Evolutionary conservation across 2,113 vertebrate species (phyloP).

Genomic region (Canis aureus): DNA sequence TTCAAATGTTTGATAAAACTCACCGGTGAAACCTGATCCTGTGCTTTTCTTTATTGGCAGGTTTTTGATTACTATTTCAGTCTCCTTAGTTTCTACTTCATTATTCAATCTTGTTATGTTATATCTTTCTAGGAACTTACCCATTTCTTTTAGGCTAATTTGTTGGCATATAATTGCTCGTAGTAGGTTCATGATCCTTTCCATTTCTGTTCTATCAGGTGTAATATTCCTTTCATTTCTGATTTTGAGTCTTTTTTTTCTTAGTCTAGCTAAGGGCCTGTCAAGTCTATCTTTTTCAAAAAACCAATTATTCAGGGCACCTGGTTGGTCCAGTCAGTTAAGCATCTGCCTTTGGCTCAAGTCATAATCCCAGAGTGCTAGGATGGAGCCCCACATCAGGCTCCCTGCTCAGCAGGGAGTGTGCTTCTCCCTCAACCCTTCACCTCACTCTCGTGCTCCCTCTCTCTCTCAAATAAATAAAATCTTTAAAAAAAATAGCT

Average conservation of each 20-base stretch:
- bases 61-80: background rate
- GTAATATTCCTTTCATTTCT: background rate
- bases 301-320: too few relatives aligned
- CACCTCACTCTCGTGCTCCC: too few relatives aligned
- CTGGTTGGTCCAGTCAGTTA: too few relatives aligned
- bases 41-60: background rate
- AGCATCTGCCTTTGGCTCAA: too few relatives aligned
- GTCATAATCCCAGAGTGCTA: too few relatives aligned
- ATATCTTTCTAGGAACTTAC: background rate
- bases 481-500: too few relatives aligned
- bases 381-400: too few relatives aligned
- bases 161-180: background rate
- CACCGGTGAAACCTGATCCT: background rate
- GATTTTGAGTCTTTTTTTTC: background rate
- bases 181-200: background rate
- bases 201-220: background rate
- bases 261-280: background rate
- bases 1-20: background rate
- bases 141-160: background rate
- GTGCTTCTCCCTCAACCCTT: too few relatives aligned
- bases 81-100: background rate
- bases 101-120: background rate
- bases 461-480: too few relatives aligned
- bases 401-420: too few relatives aligned
- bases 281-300: background rate